Percentiles rank a stretch among this genome's conserved stretches.
Conservation (phyloP, 2,888 invertebrate species). For the Lissocephala sabroskyi region DNA sequence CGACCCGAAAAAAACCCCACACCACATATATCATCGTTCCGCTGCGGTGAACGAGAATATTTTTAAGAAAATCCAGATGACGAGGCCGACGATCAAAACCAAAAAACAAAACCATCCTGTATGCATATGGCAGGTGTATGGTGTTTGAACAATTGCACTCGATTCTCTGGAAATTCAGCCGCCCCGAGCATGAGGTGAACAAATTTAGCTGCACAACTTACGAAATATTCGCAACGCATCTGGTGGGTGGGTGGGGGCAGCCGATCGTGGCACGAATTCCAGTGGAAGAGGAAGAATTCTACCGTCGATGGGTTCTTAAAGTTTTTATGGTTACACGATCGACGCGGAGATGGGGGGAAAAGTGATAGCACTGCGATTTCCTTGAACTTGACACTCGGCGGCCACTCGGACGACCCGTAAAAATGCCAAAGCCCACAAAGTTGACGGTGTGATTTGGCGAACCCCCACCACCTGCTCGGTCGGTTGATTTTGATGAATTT, state of each 20-base stretch:
- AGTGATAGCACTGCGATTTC: slow-evolving; percentile 48
- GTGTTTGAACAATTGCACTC: neutral
- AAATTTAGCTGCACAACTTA: too few species aligned
- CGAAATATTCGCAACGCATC: too few species aligned
- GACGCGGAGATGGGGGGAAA: neutral
- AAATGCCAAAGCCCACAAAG: too few species aligned
- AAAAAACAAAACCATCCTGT: neutral
- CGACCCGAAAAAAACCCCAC: too few species aligned
- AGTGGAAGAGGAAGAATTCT: too few species aligned
- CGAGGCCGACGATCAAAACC: neutral
- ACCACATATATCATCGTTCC: too few species aligned
- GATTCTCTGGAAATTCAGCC: slow-evolving; percentile 5
- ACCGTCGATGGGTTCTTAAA: too few species aligned
- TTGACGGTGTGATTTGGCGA: neutral
- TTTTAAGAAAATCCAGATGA: slow-evolving; percentile 36
- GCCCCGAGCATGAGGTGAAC: too few species aligned
- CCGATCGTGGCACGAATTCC: too few species aligned
- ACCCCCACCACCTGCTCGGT: neutral
- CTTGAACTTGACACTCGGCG: slow-evolving; percentile 68
- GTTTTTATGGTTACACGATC: too few species aligned
- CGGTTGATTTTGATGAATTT: neutral
- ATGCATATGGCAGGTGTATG: slow-evolving; percentile 1
- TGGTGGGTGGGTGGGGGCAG: too few species aligned
- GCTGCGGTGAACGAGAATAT: too few species aligned
- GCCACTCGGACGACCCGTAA: slow-evolving; percentile 26